These are phyloP conservation scores for Bombycilla garrulus DNA, from an alignment of 2,113 vertebrate species.

Conservation along the genomic window DNA sequence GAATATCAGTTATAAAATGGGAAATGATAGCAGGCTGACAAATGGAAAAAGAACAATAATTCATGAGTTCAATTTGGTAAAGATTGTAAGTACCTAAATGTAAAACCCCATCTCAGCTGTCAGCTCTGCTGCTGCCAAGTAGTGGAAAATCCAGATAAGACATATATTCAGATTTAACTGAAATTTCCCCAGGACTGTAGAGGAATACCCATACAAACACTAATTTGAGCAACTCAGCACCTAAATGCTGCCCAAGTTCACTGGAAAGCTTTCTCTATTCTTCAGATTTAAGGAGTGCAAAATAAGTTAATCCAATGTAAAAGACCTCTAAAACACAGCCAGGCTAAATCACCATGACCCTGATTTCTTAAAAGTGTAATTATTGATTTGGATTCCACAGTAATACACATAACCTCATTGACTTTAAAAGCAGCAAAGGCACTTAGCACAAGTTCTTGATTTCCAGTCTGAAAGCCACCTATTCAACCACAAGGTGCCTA, in stretches of 20 bases:
- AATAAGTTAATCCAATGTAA: neutral
- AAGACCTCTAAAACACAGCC: neutral
- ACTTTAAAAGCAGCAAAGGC: neutral
- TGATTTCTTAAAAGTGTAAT: neutral
- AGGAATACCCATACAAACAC: neutral
- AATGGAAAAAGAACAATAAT: neutral
- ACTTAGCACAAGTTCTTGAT: neutral
- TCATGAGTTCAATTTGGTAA: neutral
- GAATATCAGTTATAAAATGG: neutral
- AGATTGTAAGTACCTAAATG: neutral
- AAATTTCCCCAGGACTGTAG: neutral
- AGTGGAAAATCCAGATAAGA: neutral
- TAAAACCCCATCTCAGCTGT: neutral
- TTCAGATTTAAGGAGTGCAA: neutral
- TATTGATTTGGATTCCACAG: neutral
- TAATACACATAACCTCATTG: neutral
- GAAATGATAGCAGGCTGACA: neutral
- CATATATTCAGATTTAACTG: neutral
- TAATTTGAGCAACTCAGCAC: neutral
- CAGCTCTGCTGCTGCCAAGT: neutral
- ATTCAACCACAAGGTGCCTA: neutral
- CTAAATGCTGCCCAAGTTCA: neutral
- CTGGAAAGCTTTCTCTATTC: neutral
- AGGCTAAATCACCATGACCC: neutral
- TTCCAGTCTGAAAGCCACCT: neutral